Evolutionary conservation across 2,113 vertebrate genomes (phyloP).

Genomic region (human): GRCh38 chr14:64361001-64361500

Average conservation of each 20-base stretch:
- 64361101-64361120: slow-evolving; percentile 72
- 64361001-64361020: background rate
- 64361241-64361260: slow-evolving; percentile 64
- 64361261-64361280: background rate
- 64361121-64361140: slow-evolving; percentile 74
- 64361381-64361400: too few species aligned
- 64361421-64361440: too few species aligned
- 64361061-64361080: background rate
- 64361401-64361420: too few species aligned
- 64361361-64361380: too few species aligned
- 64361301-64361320: background rate
- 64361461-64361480: too few species aligned
- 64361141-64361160: slow-evolving; percentile 42
- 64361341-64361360: too few species aligned
- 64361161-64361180: slow-evolving; percentile 54
- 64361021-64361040: background rate
- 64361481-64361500: too few species aligned
- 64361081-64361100: slow-evolving; percentile 42
- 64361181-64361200: slow-evolving; percentile 73
- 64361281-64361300: background rate
- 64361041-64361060: background rate
- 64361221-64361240: slow-evolving; percentile 72
- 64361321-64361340: background rate
- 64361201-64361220: slow-evolving; percentile 59
- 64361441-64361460: too few species aligned